Conservation (phyloP, 2,113 vertebrate genomes). For the Myrmecophaga tridactyla region DNA sequence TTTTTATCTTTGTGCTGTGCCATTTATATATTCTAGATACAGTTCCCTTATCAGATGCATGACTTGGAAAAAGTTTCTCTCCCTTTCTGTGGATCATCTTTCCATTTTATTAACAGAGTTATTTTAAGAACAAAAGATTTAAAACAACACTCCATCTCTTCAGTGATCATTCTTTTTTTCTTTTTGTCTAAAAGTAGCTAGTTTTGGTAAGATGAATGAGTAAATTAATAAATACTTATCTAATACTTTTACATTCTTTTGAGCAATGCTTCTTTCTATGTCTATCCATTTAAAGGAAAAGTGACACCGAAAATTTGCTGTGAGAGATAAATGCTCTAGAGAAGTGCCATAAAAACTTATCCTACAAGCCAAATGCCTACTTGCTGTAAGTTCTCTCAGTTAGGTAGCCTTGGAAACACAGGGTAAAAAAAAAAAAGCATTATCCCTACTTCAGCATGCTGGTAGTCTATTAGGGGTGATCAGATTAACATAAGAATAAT, state of each 20-base stretch:
- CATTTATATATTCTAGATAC: background rate
- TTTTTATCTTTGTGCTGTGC: background rate
- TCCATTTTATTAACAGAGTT: background rate
- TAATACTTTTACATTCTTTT: background rate
- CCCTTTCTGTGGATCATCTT: background rate
- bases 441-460: background rate
- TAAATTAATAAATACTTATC: background rate
- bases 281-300: background rate
- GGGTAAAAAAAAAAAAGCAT: background rate
- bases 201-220: background rate
- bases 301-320: background rate
- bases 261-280: background rate
- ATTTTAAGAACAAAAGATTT: background rate
- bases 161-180: background rate
- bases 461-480: background rate
- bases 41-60: background rate
- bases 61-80: background rate
- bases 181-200: background rate
- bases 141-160: background rate
- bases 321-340: background rate
- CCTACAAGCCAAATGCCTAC: background rate
- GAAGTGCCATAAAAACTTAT: background rate
- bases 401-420: background rate
- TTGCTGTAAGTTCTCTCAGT: background rate
- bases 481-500: background rate